A percentile compares a stretch with the other conserved stretches of the same genome.
phyloP scores from a whole-genome alignment of 2,113 vertebrate species.

The Globicephala melas region DNA sequence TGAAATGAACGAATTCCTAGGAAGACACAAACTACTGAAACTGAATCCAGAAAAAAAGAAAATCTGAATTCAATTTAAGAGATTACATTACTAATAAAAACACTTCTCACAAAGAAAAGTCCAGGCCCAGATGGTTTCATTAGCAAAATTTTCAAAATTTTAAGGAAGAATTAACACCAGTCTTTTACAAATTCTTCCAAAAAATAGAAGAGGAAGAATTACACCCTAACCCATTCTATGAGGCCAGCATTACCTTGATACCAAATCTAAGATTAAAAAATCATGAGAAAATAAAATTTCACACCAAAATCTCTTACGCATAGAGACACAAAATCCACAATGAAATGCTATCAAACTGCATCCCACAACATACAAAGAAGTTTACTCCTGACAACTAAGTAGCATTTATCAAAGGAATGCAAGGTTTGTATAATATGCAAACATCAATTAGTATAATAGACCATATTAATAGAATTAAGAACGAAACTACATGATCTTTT shows the following conservation, averaged over 20 bases:
- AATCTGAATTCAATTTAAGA: background rate
- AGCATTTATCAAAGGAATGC: background rate
- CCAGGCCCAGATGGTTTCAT: accelerated
- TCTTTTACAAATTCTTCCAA: background rate
- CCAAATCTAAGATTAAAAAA: background rate
- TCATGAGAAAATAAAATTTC: background rate
- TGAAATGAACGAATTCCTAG: background rate
- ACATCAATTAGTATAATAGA: background rate
- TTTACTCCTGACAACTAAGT: background rate
- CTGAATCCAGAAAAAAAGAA: background rate
- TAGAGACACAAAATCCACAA: background rate
- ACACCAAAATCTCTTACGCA: background rate
- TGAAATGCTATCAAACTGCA: background rate
- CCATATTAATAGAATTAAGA: background rate
- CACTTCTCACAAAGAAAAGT: background rate
- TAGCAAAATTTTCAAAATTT: background rate
- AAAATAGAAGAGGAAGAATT: background rate
- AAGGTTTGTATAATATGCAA: background rate
- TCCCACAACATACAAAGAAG: background rate
- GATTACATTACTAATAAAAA: background rate
- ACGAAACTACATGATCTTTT: background rate
- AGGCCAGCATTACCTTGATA: background rate
- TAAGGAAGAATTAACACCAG: background rate
- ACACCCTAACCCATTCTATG: background rate
- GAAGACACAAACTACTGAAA: background rate